Evolutionary conservation across 2,888 invertebrate species (phyloP), one percentile per base, ranked within the genome.

Genomic region (Leptinotarsa haldemani): DNA sequence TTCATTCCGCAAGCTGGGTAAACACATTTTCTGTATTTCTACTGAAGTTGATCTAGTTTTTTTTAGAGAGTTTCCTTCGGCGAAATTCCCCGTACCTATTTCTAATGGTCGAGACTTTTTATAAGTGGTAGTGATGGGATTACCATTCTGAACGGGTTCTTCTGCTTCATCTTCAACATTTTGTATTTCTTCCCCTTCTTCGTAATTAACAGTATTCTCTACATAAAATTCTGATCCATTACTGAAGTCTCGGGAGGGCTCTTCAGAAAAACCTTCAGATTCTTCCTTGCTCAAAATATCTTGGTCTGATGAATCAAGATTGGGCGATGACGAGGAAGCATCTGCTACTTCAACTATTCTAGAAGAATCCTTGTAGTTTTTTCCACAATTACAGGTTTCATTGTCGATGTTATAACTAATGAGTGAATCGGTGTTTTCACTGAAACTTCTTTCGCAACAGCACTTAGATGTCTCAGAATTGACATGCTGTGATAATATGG

Each of bases 321-420:
- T n/a, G 9, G 40, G 4, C n/a, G 30, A 30, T 18, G 61, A 61
- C 3, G n/a, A 61, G n/a, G n/a, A 25, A 61, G 13, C 61, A 4
- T 61, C 61, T 9, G n/a, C 61, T 7, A 61, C 61, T 40, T 61
- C 61, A 61, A 61, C 61, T 30, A 61, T 25, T 61, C 61, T 61
- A 5, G 20, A 30, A 40, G 25, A 61, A 30, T 61, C 61, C 9
- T 40, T n/a, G 61, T n/a, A n/a, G 5, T 12, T 61, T n/a, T 30
- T 61, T 30, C 61, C 7, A 61, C 30, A 30, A 5, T n/a, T 9
- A 18, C n/a, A 30, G 5, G 9, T 3, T n/a, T 25, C 61, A 9
- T 61, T 30, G 16, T 5, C 30, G 4, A 30, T 61, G n/a, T 61
- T 12, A 40, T 30, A 40, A n/a, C 61, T n/a, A 2, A 9, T 4